Conservation (phyloP, 2,797 vertebrate genomes). For the Sebastes oblongus region DNA sequence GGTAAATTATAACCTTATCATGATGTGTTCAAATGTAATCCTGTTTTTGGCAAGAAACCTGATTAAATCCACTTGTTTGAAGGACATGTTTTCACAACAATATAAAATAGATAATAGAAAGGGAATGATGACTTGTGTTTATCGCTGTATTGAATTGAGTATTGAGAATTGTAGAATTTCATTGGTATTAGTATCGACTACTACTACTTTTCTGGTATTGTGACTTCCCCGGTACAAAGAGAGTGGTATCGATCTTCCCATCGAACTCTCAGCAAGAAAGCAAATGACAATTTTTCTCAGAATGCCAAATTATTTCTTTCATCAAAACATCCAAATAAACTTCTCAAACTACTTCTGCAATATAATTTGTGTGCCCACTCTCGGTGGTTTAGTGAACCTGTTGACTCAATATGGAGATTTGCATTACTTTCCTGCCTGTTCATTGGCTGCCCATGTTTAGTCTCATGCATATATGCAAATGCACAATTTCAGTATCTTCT, state of each 20-base stretch:
- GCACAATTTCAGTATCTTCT: conserved; percentile 53
- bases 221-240: background rate
- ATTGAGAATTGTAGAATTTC: no score
- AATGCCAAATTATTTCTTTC: background rate
- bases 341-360: background rate
- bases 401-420: conserved; percentile 37
- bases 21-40: no score
- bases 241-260: background rate
- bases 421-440: conserved; percentile 44
- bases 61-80: no score
- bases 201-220: no score
- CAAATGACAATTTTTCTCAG: background rate
- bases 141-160: no score
- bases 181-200: no score
- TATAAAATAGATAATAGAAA: no score
- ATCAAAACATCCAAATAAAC: background rate
- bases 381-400: background rate
- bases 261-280: background rate
- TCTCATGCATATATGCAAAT: conserved; percentile 64
- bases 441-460: conserved; percentile 22
- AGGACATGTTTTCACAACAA: no score
- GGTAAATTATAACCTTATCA: no score
- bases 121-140: no score
- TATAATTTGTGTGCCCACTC: background rate
- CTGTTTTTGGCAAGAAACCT: no score